phyloP scores from a whole-genome alignment of 2,113 vertebrate genomes.

The Notothenia rossii region DNA sequence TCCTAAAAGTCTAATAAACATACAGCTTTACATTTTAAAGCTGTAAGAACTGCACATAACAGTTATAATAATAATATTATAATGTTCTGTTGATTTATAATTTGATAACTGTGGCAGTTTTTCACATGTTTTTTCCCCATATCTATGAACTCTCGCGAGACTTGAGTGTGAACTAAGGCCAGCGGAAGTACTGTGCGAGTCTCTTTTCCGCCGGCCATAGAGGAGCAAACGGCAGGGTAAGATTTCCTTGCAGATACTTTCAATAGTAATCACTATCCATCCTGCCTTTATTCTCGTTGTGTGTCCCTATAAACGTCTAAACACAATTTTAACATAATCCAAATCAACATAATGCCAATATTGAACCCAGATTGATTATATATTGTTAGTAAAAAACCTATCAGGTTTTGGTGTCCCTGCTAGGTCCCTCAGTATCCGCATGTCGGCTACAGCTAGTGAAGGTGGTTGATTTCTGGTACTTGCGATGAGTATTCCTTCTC shows the following conservation, averaged over 20 bases:
- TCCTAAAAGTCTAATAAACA: not conserved
- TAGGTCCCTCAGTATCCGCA: conserved; percentile 50
- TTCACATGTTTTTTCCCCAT: not conserved
- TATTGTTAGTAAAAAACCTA: conserved; percentile 9
- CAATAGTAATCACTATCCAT: conserved; percentile 82
- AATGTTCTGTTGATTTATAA: too few relatives aligned
- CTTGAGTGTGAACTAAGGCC: conserved; percentile 64
- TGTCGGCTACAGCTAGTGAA: conserved; percentile 36
- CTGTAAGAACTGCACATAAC: not conserved
- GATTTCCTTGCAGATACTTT: conserved; percentile 44
- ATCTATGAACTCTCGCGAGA: conserved; percentile 80
- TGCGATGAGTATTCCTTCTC: accelerated
- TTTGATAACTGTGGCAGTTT: not conserved
- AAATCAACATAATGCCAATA: not conserved
- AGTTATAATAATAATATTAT: accelerated
- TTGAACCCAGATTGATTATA: conserved; percentile 17
- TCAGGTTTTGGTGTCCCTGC: too few relatives aligned
- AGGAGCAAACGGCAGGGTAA: conserved; percentile 85
- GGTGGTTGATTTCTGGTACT: not conserved
- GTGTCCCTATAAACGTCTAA: not conserved
- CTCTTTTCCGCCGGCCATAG: conserved; percentile 91
- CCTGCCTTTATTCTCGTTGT: conserved; percentile 28
- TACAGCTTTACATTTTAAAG: not conserved
- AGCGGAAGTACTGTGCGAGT: conserved; percentile 75
- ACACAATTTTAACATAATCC: not conserved